phyloP scores from a whole-genome alignment of 2,113 vertebrate genomes.

The Brachypteracias leptosomus region DNA sequence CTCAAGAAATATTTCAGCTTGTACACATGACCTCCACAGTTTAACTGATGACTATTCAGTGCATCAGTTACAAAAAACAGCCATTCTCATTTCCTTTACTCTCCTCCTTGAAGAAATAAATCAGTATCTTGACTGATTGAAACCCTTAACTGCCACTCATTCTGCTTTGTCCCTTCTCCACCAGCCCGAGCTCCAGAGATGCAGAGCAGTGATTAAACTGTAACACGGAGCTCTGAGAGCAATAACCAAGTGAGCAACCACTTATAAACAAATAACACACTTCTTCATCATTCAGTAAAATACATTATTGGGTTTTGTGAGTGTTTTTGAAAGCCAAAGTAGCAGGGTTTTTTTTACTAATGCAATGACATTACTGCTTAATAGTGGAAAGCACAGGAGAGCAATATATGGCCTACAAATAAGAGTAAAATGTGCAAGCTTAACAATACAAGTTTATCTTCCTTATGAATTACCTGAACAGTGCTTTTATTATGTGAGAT shows the following conservation, averaged over 20 bases:
- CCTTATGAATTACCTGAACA: conserved; percentile 48
- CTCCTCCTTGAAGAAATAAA: conserved; percentile 63
- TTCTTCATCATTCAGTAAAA: conserved; percentile 14
- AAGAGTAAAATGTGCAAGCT: conserved; percentile 6
- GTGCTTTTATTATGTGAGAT: conserved; percentile 50
- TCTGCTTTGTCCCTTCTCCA: neutral
- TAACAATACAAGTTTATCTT: conserved; percentile 55
- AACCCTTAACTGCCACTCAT: conserved; percentile 10
- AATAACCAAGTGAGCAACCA: conserved; percentile 9
- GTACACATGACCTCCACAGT: conserved; percentile 28
- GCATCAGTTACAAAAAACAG: conserved; percentile 14
- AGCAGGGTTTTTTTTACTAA: conserved; percentile 11
- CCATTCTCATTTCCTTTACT: conserved; percentile 18
- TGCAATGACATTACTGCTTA: conserved; percentile 15
- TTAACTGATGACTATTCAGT: neutral
- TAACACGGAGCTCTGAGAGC: conserved; percentile 8
- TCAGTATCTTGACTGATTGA: conserved; percentile 31
- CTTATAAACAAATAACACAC: conserved; percentile 30
- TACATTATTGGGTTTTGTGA: neutral
- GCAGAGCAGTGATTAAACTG: conserved; percentile 37
- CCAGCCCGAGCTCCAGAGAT: neutral
- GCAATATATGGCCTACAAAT: conserved; percentile 4
- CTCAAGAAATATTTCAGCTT: conserved; percentile 36
- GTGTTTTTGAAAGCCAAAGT: neutral
- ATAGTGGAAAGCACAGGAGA: conserved; percentile 53